Percentiles rank a stretch among this genome's conserved stretches.
phyloP scores from a whole-genome alignment of 2,113 vertebrate genomes.

The Vanacampus margaritifer region DNA sequence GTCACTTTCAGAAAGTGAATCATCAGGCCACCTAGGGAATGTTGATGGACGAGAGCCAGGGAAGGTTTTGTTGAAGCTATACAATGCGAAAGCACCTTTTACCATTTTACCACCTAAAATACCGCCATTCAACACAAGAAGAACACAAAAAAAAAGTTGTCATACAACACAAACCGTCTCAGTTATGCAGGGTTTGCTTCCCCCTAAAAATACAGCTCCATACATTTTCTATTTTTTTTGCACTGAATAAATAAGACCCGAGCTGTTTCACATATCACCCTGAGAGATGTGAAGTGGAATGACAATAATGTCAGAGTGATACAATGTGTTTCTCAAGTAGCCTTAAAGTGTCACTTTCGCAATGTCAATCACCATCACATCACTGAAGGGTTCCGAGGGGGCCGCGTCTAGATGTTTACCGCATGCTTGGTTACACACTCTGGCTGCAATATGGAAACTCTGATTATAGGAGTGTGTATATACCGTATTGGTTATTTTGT shows the following conservation, averaged over 20 bases:
- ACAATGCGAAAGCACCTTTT: too few relatives aligned
- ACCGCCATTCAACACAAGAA: conserved; percentile 1
- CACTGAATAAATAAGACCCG: conserved; percentile 22
- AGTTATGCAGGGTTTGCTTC: not conserved
- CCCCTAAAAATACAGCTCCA: not conserved
- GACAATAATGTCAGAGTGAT: conserved; percentile 33
- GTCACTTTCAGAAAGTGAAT: conserved; percentile 37
- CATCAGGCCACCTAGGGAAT: not conserved
- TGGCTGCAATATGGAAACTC: conserved; percentile 1
- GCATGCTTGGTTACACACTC: conserved; percentile 14
- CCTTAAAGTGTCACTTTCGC: conserved; percentile 30
- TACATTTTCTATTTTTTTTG: not conserved
- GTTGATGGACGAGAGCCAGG: not conserved
- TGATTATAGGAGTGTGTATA: not conserved
- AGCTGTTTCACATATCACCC: conserved; percentile 14
- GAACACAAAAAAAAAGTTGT: not conserved
- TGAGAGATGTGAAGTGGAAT: conserved; percentile 37
- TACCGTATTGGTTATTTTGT: too few relatives aligned
- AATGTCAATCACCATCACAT: conserved; percentile 42
- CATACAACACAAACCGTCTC: not conserved
- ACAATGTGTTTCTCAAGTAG: conserved; percentile 44
- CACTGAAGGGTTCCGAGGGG: conserved; percentile 18
- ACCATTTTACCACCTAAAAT: not conserved
- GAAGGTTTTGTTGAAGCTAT: conserved; percentile 9
- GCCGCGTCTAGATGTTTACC: conserved; percentile 14